Conservation (phyloP, 2,797 vertebrate species). For the Clarias platycephalus region DNA sequence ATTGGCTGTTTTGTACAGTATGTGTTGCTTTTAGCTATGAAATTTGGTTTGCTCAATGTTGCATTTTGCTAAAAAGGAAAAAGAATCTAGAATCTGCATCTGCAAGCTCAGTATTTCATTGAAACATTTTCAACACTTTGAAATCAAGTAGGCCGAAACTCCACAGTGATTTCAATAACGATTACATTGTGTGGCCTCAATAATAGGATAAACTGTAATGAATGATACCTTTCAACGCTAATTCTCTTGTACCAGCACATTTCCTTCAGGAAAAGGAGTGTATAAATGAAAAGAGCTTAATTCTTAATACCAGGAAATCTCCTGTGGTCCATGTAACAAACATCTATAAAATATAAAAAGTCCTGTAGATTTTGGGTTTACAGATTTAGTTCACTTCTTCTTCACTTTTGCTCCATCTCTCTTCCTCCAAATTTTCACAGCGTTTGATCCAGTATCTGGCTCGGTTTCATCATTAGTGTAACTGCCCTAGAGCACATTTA, state of each 20-base stretch:
- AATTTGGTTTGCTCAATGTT: too few species aligned
- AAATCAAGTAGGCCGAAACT: neutral
- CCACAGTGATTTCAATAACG: neutral
- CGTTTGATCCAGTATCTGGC: slow-evolving; percentile 63
- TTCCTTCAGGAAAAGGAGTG: neutral
- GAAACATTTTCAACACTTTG: neutral
- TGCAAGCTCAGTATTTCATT: neutral
- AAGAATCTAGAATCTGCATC: neutral
- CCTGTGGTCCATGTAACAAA: too few species aligned
- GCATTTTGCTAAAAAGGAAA: too few species aligned
- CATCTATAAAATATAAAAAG: neutral
- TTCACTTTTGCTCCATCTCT: neutral
- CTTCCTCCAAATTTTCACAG: neutral
- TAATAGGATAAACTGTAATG: neutral
- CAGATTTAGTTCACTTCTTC: too few species aligned
- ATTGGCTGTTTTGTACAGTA: too few species aligned
- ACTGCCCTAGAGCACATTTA: slow-evolving; percentile 5
- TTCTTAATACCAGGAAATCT: neutral
- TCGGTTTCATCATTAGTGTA: slow-evolving; percentile 39
- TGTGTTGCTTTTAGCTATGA: too few species aligned
- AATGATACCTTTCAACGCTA: neutral
- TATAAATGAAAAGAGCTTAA: neutral
- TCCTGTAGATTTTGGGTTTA: neutral
- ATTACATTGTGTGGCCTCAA: neutral
- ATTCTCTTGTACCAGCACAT: neutral